Conservation (phyloP, 2,888 invertebrate species). For the Plusia festucae region DNA sequence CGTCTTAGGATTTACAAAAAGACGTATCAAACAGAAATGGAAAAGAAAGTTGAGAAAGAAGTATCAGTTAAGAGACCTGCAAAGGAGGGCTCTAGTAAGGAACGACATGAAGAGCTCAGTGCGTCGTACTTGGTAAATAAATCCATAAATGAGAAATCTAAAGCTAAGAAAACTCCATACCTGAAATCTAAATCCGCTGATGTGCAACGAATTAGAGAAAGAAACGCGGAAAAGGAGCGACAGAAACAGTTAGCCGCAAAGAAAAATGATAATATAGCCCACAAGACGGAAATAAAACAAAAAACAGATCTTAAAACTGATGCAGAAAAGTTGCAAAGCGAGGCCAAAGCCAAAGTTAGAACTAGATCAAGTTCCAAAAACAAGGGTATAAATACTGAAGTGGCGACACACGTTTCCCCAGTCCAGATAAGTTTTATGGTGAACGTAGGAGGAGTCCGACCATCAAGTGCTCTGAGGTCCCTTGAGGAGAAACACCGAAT, state of each 20-base stretch:
- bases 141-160: constrained; percentile 63
- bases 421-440: constrained; percentile 82
- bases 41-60: constrained; percentile 65
- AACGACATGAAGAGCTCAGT: constrained; percentile 52
- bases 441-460: constrained; percentile 75
- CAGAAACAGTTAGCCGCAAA: constrained; percentile 43
- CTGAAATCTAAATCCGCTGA: constrained; percentile 72
- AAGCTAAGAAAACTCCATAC: constrained; percentile 60
- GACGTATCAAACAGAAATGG: constrained; percentile 69
- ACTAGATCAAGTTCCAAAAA: constrained; percentile 65
- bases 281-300: constrained; percentile 37
- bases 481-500: constrained; percentile 83
- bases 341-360: constrained; percentile 45
- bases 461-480: constrained; percentile 74
- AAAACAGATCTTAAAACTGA: constrained; percentile 39
- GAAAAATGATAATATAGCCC: constrained; percentile 21
- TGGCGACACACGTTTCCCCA: constrained; percentile 63
- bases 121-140: constrained; percentile 80
- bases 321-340: constrained; percentile 25
- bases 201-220: constrained; percentile 56
- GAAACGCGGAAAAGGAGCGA: constrained; percentile 37
- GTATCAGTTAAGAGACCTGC: constrained; percentile 51
- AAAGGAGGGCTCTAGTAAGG: constrained; percentile 48
- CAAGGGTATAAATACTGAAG: constrained; percentile 68
- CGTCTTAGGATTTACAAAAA: constrained; percentile 82